phyloP scores from a whole-genome alignment of 1,140 invertebrate species.

The Hypothenemus hampei region DNA sequence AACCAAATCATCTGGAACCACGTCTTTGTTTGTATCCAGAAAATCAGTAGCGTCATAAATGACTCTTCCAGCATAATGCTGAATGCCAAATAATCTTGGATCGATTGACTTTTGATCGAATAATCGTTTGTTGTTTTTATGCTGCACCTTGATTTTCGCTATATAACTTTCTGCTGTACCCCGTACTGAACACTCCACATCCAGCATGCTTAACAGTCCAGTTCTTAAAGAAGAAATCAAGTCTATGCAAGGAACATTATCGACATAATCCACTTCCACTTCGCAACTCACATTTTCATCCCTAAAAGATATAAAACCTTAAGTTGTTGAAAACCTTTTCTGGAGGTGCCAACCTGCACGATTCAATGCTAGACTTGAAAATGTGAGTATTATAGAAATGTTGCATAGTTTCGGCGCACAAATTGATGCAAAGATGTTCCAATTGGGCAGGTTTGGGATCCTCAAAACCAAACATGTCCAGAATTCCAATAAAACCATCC shows the following conservation, averaged over 20 bases:
- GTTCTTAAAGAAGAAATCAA: slow-evolving; percentile 89
- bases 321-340: too few relatives aligned
- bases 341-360: slow-evolving; percentile 54
- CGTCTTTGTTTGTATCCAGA: slow-evolving; percentile 86
- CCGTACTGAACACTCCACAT: slow-evolving; percentile 85
- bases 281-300: slow-evolving; percentile 91
- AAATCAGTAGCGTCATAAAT: slow-evolving; percentile 87
- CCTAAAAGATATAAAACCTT: slow-evolving; percentile 43
- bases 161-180: slow-evolving; percentile 85
- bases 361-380: slow-evolving; percentile 91
- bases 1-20: slow-evolving; percentile 86
- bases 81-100: slow-evolving; percentile 80
- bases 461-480: slow-evolving; percentile 96
- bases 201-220: slow-evolving; percentile 84
- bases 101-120: slow-evolving; percentile 71
- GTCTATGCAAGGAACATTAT: slow-evolving; percentile 94
- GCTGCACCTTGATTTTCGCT: slow-evolving; percentile 77
- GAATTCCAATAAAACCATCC: slow-evolving; percentile 89
- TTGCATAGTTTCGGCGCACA: slow-evolving; percentile 95
- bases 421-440: slow-evolving; percentile 90
- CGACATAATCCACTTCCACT: slow-evolving; percentile 88
- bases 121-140: slow-evolving; percentile 70
- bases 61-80: slow-evolving; percentile 86
- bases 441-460: slow-evolving; percentile 84
- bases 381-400: slow-evolving; percentile 97